Conservation (phyloP, 2,888 invertebrate species). For the Alloscopus bannaensis region DNA sequence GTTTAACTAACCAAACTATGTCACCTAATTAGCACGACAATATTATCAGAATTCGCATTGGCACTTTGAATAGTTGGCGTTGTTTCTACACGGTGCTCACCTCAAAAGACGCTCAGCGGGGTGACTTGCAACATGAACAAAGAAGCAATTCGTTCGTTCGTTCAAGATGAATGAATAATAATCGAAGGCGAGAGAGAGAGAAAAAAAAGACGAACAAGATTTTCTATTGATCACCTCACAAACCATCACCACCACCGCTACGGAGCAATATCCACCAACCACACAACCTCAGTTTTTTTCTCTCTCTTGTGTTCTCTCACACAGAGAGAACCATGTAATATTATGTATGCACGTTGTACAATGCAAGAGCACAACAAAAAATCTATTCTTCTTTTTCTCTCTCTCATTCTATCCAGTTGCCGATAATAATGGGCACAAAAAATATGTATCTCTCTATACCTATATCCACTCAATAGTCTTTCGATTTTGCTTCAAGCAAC, state of each 20-base stretch:
- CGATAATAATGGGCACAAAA: constrained; percentile 64
- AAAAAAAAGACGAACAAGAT: too few relatives aligned
- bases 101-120: too few relatives aligned
- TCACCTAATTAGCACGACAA: constrained; percentile 64
- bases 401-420: constrained; percentile 56
- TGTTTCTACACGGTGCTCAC: too few relatives aligned
- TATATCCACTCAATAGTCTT: constrained; percentile 58
- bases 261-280: too few relatives aligned
- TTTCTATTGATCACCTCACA: constrained; percentile 60
- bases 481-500: constrained; percentile 63
- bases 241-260: constrained; percentile 38
- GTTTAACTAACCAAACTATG: constrained; percentile 33
- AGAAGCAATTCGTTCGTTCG: constrained; percentile 9
- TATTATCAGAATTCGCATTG: too few relatives aligned
- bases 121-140: constrained; percentile 40
- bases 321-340: too few relatives aligned
- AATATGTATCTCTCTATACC: constrained; percentile 13
- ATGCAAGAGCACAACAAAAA: background rate
- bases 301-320: too few relatives aligned
- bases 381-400: constrained; percentile 9
- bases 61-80: too few relatives aligned
- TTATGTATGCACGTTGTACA: constrained; percentile 17
- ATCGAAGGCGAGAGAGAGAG: too few relatives aligned
- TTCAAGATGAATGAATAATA: constrained; percentile 61
- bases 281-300: too few relatives aligned